These are phyloP conservation scores for Notarius quadriscutis DNA, from an alignment of 2,113 vertebrate genomes.

Conservation along the genomic window DNA sequence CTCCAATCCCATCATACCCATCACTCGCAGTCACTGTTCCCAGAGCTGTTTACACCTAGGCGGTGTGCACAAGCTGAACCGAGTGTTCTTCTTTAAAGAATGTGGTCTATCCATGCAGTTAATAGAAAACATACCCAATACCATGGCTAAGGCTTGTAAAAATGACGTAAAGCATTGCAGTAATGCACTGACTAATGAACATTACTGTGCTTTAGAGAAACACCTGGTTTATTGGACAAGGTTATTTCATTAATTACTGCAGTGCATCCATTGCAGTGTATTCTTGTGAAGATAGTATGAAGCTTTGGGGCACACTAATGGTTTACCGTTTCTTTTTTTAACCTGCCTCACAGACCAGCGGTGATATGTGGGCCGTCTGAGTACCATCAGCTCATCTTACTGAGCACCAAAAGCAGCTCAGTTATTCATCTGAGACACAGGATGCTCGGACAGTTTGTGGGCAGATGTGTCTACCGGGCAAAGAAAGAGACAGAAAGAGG, in stretches of 20 bases:
- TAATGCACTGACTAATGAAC: neutral
- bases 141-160: neutral
- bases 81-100: conserved; percentile 1
- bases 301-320: conserved; percentile 29
- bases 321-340: conserved; percentile 47
- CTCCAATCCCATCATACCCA: conserved; percentile 11
- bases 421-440: conserved; percentile 45
- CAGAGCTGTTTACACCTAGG: neutral
- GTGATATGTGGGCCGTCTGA: conserved; percentile 17
- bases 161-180: neutral
- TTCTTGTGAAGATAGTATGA: conserved; percentile 5
- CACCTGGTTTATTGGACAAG: conserved; percentile 25
- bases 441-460: conserved; percentile 20
- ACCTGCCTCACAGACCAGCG: conserved; percentile 29
- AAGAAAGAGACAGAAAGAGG: neutral
- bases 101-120: neutral
- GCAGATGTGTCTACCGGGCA: conserved; percentile 36
- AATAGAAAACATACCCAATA: neutral
- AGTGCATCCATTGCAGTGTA: neutral
- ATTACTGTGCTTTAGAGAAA: conserved; percentile 16
- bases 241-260: conserved; percentile 4
- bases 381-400: conserved; percentile 55
- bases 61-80: neutral
- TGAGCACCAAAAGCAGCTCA: conserved; percentile 43
- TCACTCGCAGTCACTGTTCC: neutral